Percentiles rank a stretch among this genome's conserved stretches.
These are phyloP conservation scores for Agelas oroides DNA, from an alignment of 37 sponge, comb jelly and placozoan genomes.

Conservation along the genomic window DNA sequence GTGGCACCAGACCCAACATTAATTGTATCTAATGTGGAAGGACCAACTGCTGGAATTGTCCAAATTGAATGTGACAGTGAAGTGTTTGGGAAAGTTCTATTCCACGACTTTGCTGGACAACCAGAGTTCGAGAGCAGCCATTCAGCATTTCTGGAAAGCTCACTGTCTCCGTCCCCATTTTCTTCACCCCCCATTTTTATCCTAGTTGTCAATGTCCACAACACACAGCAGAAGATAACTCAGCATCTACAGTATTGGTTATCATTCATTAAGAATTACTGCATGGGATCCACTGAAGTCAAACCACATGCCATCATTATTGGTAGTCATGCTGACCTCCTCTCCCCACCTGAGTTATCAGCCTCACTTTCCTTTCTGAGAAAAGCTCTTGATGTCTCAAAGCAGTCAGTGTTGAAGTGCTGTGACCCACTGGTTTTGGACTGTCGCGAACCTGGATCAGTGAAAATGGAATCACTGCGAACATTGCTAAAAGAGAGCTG, in stretches of 20 bases:
- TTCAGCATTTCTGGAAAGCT: conserved; percentile 26
- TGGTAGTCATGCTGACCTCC: conserved; percentile 19
- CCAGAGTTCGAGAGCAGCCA: conserved; percentile 33
- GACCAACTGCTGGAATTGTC: conserved; percentile 39
- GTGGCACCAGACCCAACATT: not conserved
- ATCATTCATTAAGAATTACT: conserved; percentile 6
- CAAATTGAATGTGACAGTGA: not conserved
- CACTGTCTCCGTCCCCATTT: not conserved
- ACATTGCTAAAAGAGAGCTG: not conserved
- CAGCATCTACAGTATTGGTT: conserved; percentile 26
- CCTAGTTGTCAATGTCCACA: conserved; percentile 24
- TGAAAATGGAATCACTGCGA: not conserved
- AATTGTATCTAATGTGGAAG: not conserved
- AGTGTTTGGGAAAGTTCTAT: conserved; percentile 30
- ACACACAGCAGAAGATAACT: not conserved
- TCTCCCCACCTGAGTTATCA: not conserved
- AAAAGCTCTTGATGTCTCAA: not conserved
- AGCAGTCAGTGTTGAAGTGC: not conserved
- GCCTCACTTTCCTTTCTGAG: too few relatives aligned
- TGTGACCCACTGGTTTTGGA: not conserved
- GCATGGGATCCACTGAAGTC: not conserved
- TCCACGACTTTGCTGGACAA: conserved; percentile 51
- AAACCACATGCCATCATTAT: conserved; percentile 28
- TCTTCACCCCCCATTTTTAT: conserved; percentile 27
- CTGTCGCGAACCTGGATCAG: not conserved